Evolutionary conservation across 2,888 invertebrate genomes (phyloP).

Genomic region (Meiosimyza decipiens): DNA sequence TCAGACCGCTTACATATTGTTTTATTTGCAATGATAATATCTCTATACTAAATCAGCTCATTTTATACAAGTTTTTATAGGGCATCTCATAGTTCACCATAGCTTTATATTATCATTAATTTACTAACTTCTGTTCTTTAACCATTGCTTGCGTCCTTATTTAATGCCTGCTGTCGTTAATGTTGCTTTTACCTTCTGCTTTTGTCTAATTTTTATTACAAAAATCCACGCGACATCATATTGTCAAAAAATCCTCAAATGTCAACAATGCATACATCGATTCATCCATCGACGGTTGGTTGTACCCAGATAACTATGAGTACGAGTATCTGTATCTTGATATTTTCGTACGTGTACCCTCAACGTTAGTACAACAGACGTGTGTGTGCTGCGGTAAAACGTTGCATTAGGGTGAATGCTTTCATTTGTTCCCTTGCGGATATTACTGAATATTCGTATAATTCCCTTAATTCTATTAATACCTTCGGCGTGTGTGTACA

Average conservation of each 20-base stretch:
- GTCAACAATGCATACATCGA: constrained; percentile 8
- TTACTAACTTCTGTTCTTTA: not conserved
- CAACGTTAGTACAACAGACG: not conserved
- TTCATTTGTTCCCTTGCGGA: not conserved
- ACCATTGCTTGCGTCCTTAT: not conserved
- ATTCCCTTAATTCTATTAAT: constrained; percentile 20
- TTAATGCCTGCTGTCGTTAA: constrained; percentile 3
- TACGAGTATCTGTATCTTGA: not conserved
- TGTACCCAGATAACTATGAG: not conserved
- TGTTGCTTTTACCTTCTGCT: constrained; percentile 14
- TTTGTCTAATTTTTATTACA: constrained; percentile 30
- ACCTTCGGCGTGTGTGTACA: constrained; percentile 16
- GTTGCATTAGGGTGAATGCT: constrained; percentile 2
- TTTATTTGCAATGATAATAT: too few species aligned
- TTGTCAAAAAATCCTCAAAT: not conserved
- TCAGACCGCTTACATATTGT: too few species aligned
- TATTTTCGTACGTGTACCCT: not conserved
- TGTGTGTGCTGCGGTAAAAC: constrained; percentile 9
- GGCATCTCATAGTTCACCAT: too few species aligned
- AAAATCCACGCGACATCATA: constrained; percentile 17
- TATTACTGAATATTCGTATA: not conserved
- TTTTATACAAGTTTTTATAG: too few species aligned
- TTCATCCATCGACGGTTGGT: not conserved
- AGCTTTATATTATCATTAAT: not conserved
- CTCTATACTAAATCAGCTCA: too few species aligned